Evolutionary conservation across 2,888 invertebrate species (phyloP), one percentile per base, ranked within the genome.

Genomic region (Rhyacophila evoluta): DNA sequence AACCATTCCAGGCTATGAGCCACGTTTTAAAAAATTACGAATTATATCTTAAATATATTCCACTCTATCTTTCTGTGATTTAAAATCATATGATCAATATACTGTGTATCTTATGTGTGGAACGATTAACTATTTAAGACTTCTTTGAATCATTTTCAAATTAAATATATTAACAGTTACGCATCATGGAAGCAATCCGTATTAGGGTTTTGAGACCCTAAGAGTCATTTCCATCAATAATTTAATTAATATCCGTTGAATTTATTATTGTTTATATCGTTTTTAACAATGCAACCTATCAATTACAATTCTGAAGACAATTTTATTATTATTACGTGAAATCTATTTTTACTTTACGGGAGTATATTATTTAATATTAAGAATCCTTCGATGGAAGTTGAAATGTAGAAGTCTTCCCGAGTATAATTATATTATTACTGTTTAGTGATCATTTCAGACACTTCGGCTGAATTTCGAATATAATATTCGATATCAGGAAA

Each of bases 61-160:
- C 69, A 69, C 69, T 28, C 27, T 33, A 69, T 29, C 28, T 78
- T 70, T 70, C 78, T 78, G 78, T 78, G 78, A 78, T 78, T 74
- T 74, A 39, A 78, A 39, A 74, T 69, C 6, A 5, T 69, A 77
- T 74, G 70, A 74, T 72, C 41, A 55, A 41, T 69, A 38, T 38
- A 41, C 12, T 67, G 25, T 72, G 28, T 67, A 19, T 55, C 6
- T 19, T 19, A 55, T 8, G 12, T 19, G 25, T 29, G 15, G 29
- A 69, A 28, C 69, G 69, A 69, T 33, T n/a, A 69, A 27, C 1
- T 25, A n/a, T 41, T 33, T 33, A 33, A 55, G 69, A 11, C 15
- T 11, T 69, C 28, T 29, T 69, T 33, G 69, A 69, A 69, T 29
- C 15, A 25, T n/a, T 12, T 29, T 69, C 33, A 69, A 69, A 69